Base-by-base conservation (phyloP, 2,888 invertebrate genomes). In the Fragum sueziense region DNA sequence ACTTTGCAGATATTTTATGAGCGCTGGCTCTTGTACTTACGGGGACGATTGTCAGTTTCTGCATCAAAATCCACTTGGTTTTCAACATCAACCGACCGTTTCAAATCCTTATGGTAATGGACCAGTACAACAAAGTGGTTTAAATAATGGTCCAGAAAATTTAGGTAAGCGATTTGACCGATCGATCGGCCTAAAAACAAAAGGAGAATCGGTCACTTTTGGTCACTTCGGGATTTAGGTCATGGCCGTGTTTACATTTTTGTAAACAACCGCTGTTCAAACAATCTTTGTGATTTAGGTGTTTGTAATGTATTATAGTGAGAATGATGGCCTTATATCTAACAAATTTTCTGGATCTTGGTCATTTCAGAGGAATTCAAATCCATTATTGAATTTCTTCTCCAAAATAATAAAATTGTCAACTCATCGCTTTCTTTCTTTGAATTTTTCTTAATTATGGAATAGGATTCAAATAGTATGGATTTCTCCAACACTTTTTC, bases 31-130 rank as follows among this genome's bases (percentile, higher is more conserved):
- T 34, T 90, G 90, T 87, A 85, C 87, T 75, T 90, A 87, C 79
- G 89, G 89, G 34, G 89, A 89, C 75, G 88, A 89, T 51, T 90
- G 90, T 85, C 89, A 90, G 79, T 90, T 88, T 88, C 83, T 89
- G 59, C 89, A 90, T 86, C 87, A 88, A 82, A 86, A 85, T 74
- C 88, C 87, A 22, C 77, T 84, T 73, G 78, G 80, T 68, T 82
- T 88, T 77, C 86, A 84, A 74, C 80, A 82, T 69, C 84, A 76
- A 41, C 79, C 69, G 29, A 80, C 69, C 57, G 76, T 84, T 79
- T 82, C 76, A 67, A 85, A 82, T 80, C 78, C 84, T 22, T 85
- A 76, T 80, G 73, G 74, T 57, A 87, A 85, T 78, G 87, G 84
- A 74, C 84, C 82, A 54, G 41, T 69, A 41, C 76, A 67, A 41